Conservation (phyloP, 2,888 invertebrate genomes). For the Heliconius ethilla region DNA sequence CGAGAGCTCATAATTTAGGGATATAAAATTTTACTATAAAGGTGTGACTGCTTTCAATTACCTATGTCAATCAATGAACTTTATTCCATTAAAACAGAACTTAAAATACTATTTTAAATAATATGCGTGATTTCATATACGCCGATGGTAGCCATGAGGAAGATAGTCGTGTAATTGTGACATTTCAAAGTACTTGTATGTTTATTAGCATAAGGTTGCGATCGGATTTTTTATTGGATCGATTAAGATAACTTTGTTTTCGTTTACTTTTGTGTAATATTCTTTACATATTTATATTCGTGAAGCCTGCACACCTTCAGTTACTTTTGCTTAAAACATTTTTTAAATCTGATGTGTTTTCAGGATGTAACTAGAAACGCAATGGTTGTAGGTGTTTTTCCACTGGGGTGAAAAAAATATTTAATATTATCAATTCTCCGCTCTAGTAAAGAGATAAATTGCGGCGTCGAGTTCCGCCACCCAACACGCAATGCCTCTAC, state of each 20-base stretch:
- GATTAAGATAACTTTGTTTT: slow-evolving; percentile 1
- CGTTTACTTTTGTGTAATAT: neutral
- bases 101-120: neutral
- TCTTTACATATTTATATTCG: neutral
- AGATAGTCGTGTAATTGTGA: slow-evolving; percentile 21
- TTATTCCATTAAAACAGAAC: neutral
- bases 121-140: slow-evolving; percentile 1
- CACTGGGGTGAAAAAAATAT: too few relatives aligned
- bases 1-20: slow-evolving; percentile 39
- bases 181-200: slow-evolving; percentile 22
- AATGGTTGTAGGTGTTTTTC: too few relatives aligned
- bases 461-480: too few relatives aligned
- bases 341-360: neutral
- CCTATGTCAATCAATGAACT: neutral
- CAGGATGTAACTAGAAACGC: too few relatives aligned
- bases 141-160: slow-evolving; percentile 27
- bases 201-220: slow-evolving; percentile 1
- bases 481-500: too few relatives aligned
- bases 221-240: slow-evolving; percentile 16
- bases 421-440: too few relatives aligned
- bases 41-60: slow-evolving; percentile 16
- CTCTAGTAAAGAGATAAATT: too few relatives aligned
- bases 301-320: neutral
- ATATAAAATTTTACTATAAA: slow-evolving; percentile 33
- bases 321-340: neutral